phyloP scores from a whole-genome alignment of 2,113 vertebrate genomes.

The Ursus arctos region DNA sequence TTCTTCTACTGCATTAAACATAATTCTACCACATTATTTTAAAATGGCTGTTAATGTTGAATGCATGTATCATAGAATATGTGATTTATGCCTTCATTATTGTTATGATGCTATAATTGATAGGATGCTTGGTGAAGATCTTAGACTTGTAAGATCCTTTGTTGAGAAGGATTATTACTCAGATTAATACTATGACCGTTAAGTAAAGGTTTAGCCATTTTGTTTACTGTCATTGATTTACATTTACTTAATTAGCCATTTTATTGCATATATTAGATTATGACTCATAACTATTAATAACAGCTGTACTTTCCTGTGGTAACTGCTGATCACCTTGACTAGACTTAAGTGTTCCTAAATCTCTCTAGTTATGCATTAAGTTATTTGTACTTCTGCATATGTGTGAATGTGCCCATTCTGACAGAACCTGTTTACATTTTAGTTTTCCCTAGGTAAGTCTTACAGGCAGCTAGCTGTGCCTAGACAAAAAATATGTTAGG shows the following conservation, averaged over 20 bases:
- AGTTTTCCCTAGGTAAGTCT: neutral
- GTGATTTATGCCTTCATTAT: constrained; percentile 41
- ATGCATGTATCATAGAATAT: neutral
- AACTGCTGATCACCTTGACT: neutral
- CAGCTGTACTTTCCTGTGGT: neutral
- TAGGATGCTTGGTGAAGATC: neutral
- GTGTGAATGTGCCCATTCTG: neutral
- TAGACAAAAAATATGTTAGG: neutral
- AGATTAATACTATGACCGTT: neutral
- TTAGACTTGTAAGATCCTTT: constrained; percentile 23
- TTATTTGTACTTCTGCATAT: neutral
- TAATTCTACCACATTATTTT: neutral
- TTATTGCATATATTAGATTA: neutral
- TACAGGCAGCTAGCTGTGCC: neutral
- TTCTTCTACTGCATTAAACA: neutral
- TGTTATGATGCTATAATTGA: neutral
- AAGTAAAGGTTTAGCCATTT: constrained; percentile 7
- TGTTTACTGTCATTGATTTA: neutral
- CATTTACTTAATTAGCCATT: neutral
- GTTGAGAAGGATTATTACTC: neutral
- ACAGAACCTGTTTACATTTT: neutral
- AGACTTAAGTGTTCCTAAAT: constrained; percentile 18
- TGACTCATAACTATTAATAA: neutral
- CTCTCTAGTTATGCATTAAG: neutral
- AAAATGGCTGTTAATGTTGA: neutral